These are phyloP conservation scores for Tachycineta bicolor DNA, from an alignment of 2,113 vertebrate species.

Conservation along the genomic window DNA sequence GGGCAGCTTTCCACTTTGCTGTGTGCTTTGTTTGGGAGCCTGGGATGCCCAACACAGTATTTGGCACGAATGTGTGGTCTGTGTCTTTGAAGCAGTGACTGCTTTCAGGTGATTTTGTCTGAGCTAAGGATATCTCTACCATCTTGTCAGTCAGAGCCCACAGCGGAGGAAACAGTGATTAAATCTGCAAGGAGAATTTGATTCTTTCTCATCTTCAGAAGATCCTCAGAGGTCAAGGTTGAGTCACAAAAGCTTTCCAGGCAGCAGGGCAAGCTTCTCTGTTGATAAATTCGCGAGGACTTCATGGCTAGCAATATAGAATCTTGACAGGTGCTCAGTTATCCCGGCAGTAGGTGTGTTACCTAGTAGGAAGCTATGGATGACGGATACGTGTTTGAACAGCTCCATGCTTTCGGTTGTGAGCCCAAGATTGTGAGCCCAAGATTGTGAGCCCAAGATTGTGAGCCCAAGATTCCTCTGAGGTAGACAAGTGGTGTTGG, in stretches of 20 bases:
- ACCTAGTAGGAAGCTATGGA: background rate
- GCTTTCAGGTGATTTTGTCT: background rate
- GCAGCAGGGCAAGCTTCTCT: background rate
- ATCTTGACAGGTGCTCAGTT: constrained; percentile 51
- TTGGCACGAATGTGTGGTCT: background rate
- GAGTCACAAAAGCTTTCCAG: constrained; percentile 51
- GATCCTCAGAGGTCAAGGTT: constrained; percentile 55
- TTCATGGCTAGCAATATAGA: constrained; percentile 22
- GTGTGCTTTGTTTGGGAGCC: background rate
- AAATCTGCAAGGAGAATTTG: constrained; percentile 51
- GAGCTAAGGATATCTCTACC: constrained; percentile 28
- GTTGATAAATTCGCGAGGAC: constrained; percentile 18
- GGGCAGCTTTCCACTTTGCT: background rate
- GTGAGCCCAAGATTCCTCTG: background rate
- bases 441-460: background rate
- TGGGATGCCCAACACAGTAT: background rate
- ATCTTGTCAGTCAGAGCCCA: constrained; percentile 17
- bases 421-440: background rate
- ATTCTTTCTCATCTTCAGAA: constrained; percentile 1
- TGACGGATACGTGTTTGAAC: background rate
- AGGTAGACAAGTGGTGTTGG: background rate
- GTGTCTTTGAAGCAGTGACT: background rate
- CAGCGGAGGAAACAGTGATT: constrained; percentile 36
- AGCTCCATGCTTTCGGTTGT: background rate
- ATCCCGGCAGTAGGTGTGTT: constrained; percentile 35